Conservation (phyloP, 2,797 vertebrate species). For the Tragopan temminckii region DNA sequence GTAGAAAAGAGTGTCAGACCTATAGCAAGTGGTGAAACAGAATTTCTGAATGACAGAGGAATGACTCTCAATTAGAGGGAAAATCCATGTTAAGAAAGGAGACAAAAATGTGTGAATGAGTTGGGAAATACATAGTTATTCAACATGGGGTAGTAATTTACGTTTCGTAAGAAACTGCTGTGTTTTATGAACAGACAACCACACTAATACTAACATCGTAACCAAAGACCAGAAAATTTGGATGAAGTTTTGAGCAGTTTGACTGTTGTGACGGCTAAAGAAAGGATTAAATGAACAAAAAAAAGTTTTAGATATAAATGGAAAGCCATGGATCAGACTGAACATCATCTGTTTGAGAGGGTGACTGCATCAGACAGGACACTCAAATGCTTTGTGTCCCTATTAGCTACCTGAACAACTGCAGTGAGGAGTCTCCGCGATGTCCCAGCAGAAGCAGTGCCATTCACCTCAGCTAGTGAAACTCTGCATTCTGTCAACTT, state of each 20-base stretch:
- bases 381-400: not conserved
- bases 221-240: not conserved
- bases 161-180: not conserved
- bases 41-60: not conserved
- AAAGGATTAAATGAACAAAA: not conserved
- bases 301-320: not conserved
- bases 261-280: not conserved
- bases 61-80: not conserved
- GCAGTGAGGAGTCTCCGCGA: not conserved
- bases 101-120: not conserved
- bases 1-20: accelerated
- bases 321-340: not conserved
- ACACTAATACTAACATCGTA: not conserved
- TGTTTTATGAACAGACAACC: not conserved
- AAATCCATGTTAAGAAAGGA: not conserved
- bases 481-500: not conserved
- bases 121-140: not conserved
- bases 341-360: not conserved
- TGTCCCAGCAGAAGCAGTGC: not conserved
- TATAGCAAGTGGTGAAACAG: not conserved
- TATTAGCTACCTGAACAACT: not conserved
- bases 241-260: not conserved
- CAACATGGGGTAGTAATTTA: accelerated
- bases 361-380: not conserved
- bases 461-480: not conserved